These are phyloP conservation scores for Drosophila tristis DNA, from an alignment of 1,140 invertebrate genomes.

Conservation along the genomic window DNA sequence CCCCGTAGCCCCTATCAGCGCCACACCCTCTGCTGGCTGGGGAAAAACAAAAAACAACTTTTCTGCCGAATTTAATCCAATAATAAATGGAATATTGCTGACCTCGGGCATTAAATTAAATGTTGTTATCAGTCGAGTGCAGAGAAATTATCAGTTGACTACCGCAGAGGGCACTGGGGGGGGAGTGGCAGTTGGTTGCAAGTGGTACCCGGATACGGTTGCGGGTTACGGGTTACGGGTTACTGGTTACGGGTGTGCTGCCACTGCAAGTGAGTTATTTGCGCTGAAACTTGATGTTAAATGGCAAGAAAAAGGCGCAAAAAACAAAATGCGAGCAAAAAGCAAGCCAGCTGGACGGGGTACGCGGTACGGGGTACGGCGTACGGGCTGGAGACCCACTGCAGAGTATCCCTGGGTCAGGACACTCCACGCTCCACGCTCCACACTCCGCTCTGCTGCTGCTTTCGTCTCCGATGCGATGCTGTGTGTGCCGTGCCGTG, in stretches of 20 bases:
- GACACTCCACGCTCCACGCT: neutral
- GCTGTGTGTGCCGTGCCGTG: conserved; percentile 25
- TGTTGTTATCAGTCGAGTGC: conserved; percentile 84
- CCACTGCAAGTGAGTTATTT: conserved; percentile 55
- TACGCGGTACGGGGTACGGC: too few species aligned
- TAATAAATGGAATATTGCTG: conserved; percentile 85
- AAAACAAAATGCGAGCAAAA: conserved; percentile 20
- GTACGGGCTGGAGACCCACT: neutral
- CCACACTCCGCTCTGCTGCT: neutral
- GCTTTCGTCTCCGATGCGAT: neutral
- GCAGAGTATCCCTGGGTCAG: neutral
- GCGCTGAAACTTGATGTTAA: conserved; percentile 60
- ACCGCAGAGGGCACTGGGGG: neutral
- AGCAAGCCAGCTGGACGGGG: too few species aligned
- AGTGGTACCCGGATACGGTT: neutral
- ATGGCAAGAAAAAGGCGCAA: conserved; percentile 3
- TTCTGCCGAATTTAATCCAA: conserved; percentile 84
- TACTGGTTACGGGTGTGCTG: neutral
- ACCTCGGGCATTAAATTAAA: conserved; percentile 85
- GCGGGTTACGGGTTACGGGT: conserved; percentile 2
- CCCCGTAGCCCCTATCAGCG: neutral
- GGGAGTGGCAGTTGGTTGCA: neutral
- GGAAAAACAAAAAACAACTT: conserved; percentile 50
- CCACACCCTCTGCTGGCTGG: neutral
- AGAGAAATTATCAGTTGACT: conserved; percentile 80